phyloP scores from a whole-genome alignment of 1,140 invertebrate species.

The Calephelis nemesis region DNA sequence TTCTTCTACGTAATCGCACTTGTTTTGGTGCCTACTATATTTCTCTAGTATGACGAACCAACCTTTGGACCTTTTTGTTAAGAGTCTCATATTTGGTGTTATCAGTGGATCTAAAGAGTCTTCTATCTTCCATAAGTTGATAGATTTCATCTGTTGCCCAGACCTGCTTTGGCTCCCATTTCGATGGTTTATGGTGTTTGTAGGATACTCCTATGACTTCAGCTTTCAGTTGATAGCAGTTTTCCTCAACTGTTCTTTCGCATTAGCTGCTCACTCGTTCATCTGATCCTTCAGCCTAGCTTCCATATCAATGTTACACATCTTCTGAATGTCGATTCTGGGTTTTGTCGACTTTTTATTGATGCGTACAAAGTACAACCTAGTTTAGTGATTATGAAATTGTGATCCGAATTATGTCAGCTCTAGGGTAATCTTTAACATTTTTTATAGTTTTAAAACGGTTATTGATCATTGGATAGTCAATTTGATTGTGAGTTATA shows the following conservation, averaged over 20 bases:
- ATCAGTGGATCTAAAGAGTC: neutral
- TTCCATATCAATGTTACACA: slow-evolving; percentile 19
- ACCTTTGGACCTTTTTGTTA: slow-evolving; percentile 29
- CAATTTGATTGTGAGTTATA: too few species aligned
- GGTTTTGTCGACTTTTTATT: slow-evolving; percentile 39
- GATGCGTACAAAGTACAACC: slow-evolving; percentile 36
- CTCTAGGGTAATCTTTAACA: too few species aligned
- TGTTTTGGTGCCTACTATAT: slow-evolving; percentile 21
- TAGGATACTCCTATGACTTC: neutral
- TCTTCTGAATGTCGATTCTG: slow-evolving; percentile 20
- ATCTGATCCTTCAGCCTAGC: slow-evolving; percentile 21
- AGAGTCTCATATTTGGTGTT: slow-evolving; percentile 30
- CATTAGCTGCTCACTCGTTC: slow-evolving; percentile 27
- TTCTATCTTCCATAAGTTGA: slow-evolving; percentile 35
- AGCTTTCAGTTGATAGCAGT: neutral
- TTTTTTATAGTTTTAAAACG: too few species aligned
- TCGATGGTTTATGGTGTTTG: neutral
- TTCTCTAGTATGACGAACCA: slow-evolving; percentile 25
- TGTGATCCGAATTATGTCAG: too few species aligned
- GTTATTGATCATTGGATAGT: too few species aligned
- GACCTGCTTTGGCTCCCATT: slow-evolving; percentile 5
- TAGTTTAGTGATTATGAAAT: too few species aligned
- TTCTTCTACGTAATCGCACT: slow-evolving; percentile 29
- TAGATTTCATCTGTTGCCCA: slow-evolving; percentile 43
- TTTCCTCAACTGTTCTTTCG: neutral